Conservation (phyloP, 2,888 invertebrate species). For the Trachelus stipa region DNA sequence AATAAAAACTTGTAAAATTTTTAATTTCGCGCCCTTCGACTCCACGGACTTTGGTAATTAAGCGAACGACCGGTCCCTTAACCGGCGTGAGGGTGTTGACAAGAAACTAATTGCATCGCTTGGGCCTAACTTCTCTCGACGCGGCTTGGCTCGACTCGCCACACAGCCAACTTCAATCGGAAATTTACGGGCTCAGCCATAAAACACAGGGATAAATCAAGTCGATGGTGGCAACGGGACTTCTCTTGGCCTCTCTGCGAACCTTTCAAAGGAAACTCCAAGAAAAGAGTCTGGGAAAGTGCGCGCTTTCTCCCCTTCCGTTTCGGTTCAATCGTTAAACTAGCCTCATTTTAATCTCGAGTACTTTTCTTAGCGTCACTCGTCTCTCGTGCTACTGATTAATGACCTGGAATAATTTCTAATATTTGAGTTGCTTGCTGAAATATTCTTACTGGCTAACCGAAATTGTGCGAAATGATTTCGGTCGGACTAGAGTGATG, state of each 20-base stretch:
- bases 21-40: slow-evolving; percentile 24
- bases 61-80: slow-evolving; percentile 20
- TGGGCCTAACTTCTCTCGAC: slow-evolving; percentile 15
- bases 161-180: slow-evolving; percentile 21
- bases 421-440: neutral
- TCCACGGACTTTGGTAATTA: slow-evolving; percentile 26
- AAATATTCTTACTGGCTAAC: neutral
- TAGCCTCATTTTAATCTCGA: neutral
- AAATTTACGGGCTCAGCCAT: slow-evolving; percentile 23
- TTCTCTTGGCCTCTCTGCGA: slow-evolving; percentile 13
- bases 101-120: slow-evolving; percentile 28
- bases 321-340: neutral
- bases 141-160: slow-evolving; percentile 1
- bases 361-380: neutral
- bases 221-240: slow-evolving; percentile 11
- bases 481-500: neutral
- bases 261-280: slow-evolving; percentile 14
- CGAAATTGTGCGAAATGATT: neutral
- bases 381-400: neutral
- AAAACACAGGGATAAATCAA: slow-evolving; percentile 25
- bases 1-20: slow-evolving; percentile 25
- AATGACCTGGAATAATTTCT: neutral
- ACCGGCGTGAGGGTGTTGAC: slow-evolving; percentile 19
- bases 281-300: slow-evolving; percentile 10
- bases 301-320: slow-evolving; percentile 8